Evolutionary conservation across 2,797 vertebrate genomes (phyloP), one percentile per base, ranked within the genome.

Genomic region (Xyrichtys novacula): DNA sequence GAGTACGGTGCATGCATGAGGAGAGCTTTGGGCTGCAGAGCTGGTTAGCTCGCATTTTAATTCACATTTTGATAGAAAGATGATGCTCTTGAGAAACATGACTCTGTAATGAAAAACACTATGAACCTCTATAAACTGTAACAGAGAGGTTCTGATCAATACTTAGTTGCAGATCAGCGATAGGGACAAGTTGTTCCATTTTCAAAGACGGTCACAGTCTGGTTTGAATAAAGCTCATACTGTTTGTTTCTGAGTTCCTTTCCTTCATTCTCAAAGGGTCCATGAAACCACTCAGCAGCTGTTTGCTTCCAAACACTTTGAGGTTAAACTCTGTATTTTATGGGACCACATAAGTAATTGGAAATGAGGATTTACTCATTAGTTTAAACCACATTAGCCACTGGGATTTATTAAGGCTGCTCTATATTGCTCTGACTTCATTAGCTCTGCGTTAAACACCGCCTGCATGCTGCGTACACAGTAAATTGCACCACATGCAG

Each of bases 261-360:
- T 26, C 17, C 25, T 39, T 12, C 44, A 17, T 22, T 58, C 46
- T 9, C 23, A 19, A 53, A 20, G 39, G 25, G 28, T 39, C 34
- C 65, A 59, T 25, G 42, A 67, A 59, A 12, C 28, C 46, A 39
- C 3, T 6, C 5, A 9, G 36, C 60, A 60, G 61, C 12, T 36
- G 47, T 19, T 48, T 17, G 48, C 29, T 11, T 50, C 49, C 36
- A 28, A n/a, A n/a, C 48, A 32, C 23, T 60, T 23, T 40, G 44
- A 64, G 71, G 70, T 57, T 42, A 57, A 65, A 43, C 31, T 6
- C 49, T 32, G 26, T 2, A 17, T 44, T 34, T 64, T 36, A 62
- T 25, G 65, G 39, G 32, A 63, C 79, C 74, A 56, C 78, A 46
- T 10, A 4, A 17, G 49, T 74, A 50, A 65, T 31, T 78, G 31